Evolutionary conservation across 1,140 invertebrate genomes (phyloP), one percentile per base, ranked within the genome.

Genomic region (Sinonovacula constricta): DNA sequence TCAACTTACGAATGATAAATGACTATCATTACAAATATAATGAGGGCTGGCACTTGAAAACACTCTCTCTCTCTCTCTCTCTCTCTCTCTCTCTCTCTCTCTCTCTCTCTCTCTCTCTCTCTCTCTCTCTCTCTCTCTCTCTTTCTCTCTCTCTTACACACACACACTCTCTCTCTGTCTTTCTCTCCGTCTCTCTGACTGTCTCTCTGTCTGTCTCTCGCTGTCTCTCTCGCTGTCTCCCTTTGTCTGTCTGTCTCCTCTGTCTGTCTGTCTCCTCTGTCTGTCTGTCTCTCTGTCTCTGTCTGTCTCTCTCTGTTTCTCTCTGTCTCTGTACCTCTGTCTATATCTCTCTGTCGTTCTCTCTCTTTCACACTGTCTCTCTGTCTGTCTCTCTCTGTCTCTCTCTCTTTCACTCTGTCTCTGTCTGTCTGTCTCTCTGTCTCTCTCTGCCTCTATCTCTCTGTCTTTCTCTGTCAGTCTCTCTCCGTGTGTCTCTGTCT

Each of bases 281-380:
- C n/a, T n/a, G n/a, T n/a, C n/a, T n/a, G n/a, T 45, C 63, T 45
- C 36, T 66, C 36, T 66, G 34, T 66, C 34, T 45, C 31, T 36
- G 34, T 45, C 33, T n/a, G n/a, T n/a, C n/a, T n/a, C n/a, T n/a
- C n/a, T n/a, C n/a, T n/a, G n/a, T n/a, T n/a, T n/a, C n/a, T n/a
- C n/a, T n/a, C n/a, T n/a, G n/a, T n/a, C n/a, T n/a, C n/a, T n/a
- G n/a, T n/a, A n/a, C n/a, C n/a, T n/a, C n/a, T n/a, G n/a, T n/a
- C n/a, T n/a, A n/a, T n/a, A n/a, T n/a, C n/a, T n/a, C n/a, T n/a
- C n/a, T 45, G 18, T 45, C 63, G 36, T 39, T 39, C 31, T 7
- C 33, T 30, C n/a, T 10, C 18, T 18, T 26, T 66, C 18, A 45
- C 63, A 28, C 33, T 65, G 10, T 36, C 36, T 65, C 36, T 65